These are phyloP conservation scores for Acleris laterana DNA, from an alignment of 2,888 invertebrate genomes.

Conservation along the genomic window DNA sequence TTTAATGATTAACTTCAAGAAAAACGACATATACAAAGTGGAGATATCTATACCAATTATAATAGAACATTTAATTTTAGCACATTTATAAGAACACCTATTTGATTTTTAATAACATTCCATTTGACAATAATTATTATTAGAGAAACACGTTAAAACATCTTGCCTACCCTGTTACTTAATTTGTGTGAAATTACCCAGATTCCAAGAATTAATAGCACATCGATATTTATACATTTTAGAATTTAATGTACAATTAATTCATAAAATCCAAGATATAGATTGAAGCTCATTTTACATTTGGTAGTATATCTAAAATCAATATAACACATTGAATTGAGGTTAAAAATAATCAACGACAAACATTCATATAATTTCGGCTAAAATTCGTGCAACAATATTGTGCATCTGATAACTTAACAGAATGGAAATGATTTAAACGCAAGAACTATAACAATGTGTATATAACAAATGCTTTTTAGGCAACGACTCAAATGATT, in stretches of 20 bases:
- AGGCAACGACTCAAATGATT: no score
- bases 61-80: background rate
- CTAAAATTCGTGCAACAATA: background rate
- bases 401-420: background rate
- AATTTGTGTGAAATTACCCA: background rate
- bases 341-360: background rate
- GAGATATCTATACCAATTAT: background rate
- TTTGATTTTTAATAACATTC: conserved; percentile 11
- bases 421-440: no score
- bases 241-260: no score
- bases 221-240: no score
- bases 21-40: no score
- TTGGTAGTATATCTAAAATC: background rate
- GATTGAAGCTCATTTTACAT: background rate
- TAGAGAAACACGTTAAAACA: conserved; percentile 3
- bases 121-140: conserved; percentile 23
- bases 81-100: conserved; percentile 16
- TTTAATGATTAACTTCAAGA: no score
- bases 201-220: no score
- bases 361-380: conserved; percentile 1
- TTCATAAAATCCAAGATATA: no score
- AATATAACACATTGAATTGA: background rate
- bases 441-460: no score
- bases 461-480: no score
- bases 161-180: conserved; percentile 22